Evolutionary conservation across 2,888 invertebrate genomes (phyloP), one percentile per base, ranked within the genome.

Genomic region (Acronicta aceris): DNA sequence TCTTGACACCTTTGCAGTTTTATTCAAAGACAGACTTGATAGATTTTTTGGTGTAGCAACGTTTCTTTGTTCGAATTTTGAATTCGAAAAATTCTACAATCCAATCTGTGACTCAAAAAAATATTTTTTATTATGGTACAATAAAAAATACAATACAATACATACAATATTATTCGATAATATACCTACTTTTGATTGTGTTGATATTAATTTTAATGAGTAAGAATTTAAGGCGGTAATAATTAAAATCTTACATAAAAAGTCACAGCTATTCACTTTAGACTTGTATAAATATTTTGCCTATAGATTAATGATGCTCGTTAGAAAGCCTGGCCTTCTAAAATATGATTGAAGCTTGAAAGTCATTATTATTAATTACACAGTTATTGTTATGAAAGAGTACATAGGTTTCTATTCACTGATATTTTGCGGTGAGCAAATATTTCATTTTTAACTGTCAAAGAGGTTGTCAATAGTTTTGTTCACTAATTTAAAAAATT

Each of bases 311-410:
- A 65, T 66, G 69, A 25, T 27, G 47, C 76, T 65, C 73, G 62
- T 75, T 78, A 77, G 79, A 79, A 74, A 69, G 74, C 69, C 60
- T 64, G 64, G 55, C 68, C 49, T 64, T 59, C 43, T 55, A 53
- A 61, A 33, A 38, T n/a, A 46, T 68, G 62, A 64, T 74, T 71
- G 71, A 65, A 76, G 71, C 64, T 66, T 62, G 56, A 59, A 48
- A 68, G 74, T 77, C 76, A 79, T 79, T 76, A 76, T 71, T 76
- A 76, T 76, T 76, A 79, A 77, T 77, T 78, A 74, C 65, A 42
- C 33, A 45, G 42, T 55, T 64, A 71, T 70, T 76, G 69, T 67
- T 74, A 67, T 61, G 48, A 50, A 50, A 51, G 46, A 42, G 58
- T 54, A 74, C 59, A 47, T 55, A 40, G 41, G 30, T 49, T 50